Base-by-base conservation (phyloP, 2,888 invertebrate genomes). In the Amblyteles armatorius region DNA sequence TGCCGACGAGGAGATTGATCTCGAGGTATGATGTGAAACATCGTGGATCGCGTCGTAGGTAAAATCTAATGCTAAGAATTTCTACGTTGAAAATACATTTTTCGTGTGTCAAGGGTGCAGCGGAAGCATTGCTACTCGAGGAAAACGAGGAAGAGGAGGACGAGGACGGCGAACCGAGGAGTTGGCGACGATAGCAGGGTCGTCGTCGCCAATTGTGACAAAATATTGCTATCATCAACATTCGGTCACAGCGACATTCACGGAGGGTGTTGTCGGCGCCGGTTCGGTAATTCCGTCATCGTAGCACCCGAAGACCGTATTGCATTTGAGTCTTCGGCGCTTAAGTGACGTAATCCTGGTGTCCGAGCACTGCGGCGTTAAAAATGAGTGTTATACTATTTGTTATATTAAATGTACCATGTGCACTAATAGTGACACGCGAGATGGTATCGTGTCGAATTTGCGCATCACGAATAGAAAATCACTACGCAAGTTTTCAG, bases 111-210 rank as follows among this genome's bases (percentile, higher is more conserved):
- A 68, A 93, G 93, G 93, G 92, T 55, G 90, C 90, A 68, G 94
- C 95, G 78, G 96, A 96, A 88, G 96, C 97, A 90, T 94, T 97
- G 77, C 95, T 97, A 26, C 95, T 98, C 13, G 97, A 97, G 90
- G 97, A 96, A 90, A 97, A 97, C 89, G 97, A 98, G 91, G 98
- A 98, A 85, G 98, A 98, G 72, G 98, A 98, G 65, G 97, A 98
- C 16, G 97, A 96, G 68, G 96, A 96, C 86, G 97, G 97, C 60
- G 97, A 97, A 93, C 97, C 97, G 90, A 95, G 98, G 88, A 97
- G 98, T 36, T 98, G 98, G 98, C 95, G 98, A 87, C 98, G 98
- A 97, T 98, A 95, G 97, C 94, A 94, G 92, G 91, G 90, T 90
- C 89, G 87, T 81, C 84, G 68, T 55, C 86, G 71, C 71, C 73